Percentiles rank a stretch among this genome's conserved stretches.
Evolutionary conservation across 1,140 invertebrate genomes (phyloP).

Genomic region (Saccostrea echinata): DNA sequence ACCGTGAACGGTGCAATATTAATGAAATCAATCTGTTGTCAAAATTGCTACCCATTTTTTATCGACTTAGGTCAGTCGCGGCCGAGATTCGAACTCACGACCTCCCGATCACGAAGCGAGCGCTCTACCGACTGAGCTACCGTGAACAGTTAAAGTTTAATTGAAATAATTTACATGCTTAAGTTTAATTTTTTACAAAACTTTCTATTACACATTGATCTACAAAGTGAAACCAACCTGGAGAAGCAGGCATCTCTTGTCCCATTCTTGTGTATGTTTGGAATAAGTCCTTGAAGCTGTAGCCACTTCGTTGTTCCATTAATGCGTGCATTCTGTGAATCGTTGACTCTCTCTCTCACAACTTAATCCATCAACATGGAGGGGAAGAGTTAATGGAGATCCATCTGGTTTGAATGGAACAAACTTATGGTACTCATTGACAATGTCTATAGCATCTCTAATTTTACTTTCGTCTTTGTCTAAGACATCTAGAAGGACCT

Average conservation of each 20-base stretch:
- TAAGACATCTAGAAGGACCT: not conserved
- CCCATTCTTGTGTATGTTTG: constrained; percentile 44
- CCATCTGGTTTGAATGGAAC: constrained; percentile 21
- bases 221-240: constrained; percentile 8
- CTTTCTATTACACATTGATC: no score
- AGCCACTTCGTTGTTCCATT: constrained; percentile 17
- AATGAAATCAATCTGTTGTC: no score
- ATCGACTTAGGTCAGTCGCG: no score
- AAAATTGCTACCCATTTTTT: no score
- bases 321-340: constrained; percentile 34
- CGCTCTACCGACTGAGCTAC: no score
- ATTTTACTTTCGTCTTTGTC: constrained; percentile 46
- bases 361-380: constrained; percentile 41
- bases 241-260: constrained; percentile 38
- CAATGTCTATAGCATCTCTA: constrained; percentile 32
- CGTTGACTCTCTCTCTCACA: not conserved
- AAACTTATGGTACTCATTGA: constrained; percentile 31
- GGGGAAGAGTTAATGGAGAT: not conserved
- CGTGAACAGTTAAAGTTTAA: no score
- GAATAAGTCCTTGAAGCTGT: not conserved
- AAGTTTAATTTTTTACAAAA: no score
- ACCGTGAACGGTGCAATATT: no score
- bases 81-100: no score
- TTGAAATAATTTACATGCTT: no score
- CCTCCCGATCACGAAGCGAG: no score